Base-by-base conservation (phyloP, 2,888 invertebrate genomes). In the Meiosimyza platycephala region DNA sequence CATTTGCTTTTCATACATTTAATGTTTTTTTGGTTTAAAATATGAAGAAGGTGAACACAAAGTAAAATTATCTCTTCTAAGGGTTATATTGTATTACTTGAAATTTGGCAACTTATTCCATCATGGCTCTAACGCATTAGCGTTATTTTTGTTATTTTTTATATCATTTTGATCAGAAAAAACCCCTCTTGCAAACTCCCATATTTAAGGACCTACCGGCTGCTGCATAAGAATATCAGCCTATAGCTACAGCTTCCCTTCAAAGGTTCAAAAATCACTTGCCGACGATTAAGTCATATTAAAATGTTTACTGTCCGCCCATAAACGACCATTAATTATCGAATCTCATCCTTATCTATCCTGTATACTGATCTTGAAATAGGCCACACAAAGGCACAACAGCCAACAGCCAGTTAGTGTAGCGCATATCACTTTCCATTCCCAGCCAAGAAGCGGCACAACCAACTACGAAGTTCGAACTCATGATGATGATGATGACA, bases 261-360 rank as follows among this genome's bases (percentile, higher is more conserved):
- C 55, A 22, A 57, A 57, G 5, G 57, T 52, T 22, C 22, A 51
- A 64, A 51, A 64, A 64, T n/a, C 51, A 64, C 64, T 51, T 40
- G 64, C 64, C 64, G 64, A 64, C 64, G 52, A 64, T 64, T 22
- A 28, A 64, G 64, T 64, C 50, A 64, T 64, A 69, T 69, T 59
- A 59, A 48, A 60, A 48, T 50, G 18, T 51, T 69, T 59, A 28
- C 59, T 69, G 68, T 69, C 68, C 68, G 59, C 68, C 68, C 59
- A 50, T 59, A n/a, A 55, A 50, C n/a, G 47, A 47, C 47, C 57
- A 67, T 54, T 59, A 50, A 59, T 69, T 51, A 69, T 69, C 22
- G 22, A 33, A 59, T 22, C 51, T 59, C 57, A 28, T 59, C 60
- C 51, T 59, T 48, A 28, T 59, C 60, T 50, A n/a, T 50, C 51